Evolutionary conservation across 2,797 vertebrate genomes (phyloP).

Genomic region (Onychomys torridus): DNA sequence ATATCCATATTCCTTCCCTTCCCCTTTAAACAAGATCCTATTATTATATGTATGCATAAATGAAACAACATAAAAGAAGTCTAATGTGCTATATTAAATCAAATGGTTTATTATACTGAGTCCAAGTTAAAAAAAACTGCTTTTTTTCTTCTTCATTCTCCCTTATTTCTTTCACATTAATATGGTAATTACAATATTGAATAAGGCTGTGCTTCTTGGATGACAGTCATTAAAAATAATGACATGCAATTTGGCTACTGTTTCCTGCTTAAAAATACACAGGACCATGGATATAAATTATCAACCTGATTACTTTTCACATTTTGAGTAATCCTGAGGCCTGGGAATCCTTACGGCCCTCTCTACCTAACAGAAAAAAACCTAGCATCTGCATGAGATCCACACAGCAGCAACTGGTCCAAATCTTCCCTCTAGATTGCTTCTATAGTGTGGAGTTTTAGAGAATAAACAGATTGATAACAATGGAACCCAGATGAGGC

Average conservation of each 20-base stretch:
- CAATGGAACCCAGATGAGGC: background rate
- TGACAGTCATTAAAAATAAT: conserved; percentile 54
- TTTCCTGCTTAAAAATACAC: conserved; percentile 39
- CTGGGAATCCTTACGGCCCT: background rate
- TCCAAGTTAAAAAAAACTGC: background rate
- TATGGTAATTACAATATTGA: conserved; percentile 8
- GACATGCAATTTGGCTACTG: background rate
- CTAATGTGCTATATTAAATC: background rate
- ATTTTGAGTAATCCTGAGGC: conserved; percentile 1
- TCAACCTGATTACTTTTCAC: background rate
- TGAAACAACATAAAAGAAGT: background rate
- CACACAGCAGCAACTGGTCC: background rate
- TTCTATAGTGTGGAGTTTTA: conserved; percentile 33
- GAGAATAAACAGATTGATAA: conserved; percentile 22
- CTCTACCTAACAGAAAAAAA: background rate
- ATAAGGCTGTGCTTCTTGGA: background rate
- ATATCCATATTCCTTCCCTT: background rate
- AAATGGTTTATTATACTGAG: conserved; percentile 16
- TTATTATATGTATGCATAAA: background rate
- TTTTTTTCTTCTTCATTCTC: background rate
- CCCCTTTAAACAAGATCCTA: background rate
- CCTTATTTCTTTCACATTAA: conserved; percentile 28
- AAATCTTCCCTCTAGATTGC: conserved; percentile 11
- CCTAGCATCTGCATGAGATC: background rate
- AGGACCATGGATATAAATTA: background rate